Conservation (phyloP, 2,888 invertebrate species). For the Cyaniris semiargus region DNA sequence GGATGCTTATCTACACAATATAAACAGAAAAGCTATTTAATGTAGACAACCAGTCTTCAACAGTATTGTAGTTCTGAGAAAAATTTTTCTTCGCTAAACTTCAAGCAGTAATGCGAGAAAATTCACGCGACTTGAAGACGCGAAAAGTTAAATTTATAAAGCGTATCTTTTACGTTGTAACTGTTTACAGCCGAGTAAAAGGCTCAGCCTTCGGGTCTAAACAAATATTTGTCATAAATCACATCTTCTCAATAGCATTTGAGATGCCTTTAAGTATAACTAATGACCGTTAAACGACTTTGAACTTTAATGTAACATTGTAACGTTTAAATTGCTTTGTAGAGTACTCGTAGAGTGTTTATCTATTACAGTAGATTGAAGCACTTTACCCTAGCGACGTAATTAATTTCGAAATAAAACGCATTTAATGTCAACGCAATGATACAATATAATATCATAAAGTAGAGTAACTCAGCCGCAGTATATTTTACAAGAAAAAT, state of each 20-base stretch:
- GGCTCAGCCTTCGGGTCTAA: neutral
- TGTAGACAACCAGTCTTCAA: too few species aligned
- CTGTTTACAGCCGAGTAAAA: conserved; percentile 25
- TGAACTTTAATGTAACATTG: neutral
- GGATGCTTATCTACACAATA: too few species aligned
- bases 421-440: neutral
- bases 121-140: neutral
- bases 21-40: too few species aligned
- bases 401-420: conserved; percentile 1
- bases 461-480: neutral
- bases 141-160: neutral
- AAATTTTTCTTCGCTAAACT: neutral
- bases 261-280: neutral
- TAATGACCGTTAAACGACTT: neutral
- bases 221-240: conserved; percentile 19
- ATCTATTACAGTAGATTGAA: neutral
- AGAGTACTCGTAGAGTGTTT: neutral
- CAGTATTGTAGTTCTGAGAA: neutral
- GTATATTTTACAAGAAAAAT: neutral
- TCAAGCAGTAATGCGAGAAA: neutral
- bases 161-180: neutral
- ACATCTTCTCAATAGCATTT: neutral
- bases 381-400: neutral
- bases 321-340: neutral
- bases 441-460: neutral